Evolutionary conservation across 2,797 vertebrate species (phyloP).

Genomic region (Cryptoprocta ferox): DNA sequence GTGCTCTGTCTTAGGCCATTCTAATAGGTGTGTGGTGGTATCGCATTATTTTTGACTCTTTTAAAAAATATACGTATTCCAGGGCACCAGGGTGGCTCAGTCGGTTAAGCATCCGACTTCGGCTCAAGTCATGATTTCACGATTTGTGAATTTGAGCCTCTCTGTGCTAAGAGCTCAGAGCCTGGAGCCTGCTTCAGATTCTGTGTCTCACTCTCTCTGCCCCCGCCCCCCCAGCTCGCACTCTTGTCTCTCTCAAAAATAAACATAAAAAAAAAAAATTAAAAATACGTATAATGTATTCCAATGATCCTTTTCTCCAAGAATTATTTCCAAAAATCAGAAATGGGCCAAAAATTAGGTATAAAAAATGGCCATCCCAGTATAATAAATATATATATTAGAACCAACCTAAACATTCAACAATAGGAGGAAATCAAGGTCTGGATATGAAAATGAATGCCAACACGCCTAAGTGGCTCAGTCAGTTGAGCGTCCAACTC

Average conservation of each 20-base stretch:
- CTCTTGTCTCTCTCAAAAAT: too few species aligned
- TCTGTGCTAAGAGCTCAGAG: too few species aligned
- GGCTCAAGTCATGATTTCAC: too few species aligned
- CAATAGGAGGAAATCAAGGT: background rate
- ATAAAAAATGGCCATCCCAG: background rate
- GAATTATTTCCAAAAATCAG: constrained; percentile 7
- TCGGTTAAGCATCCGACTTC: too few species aligned
- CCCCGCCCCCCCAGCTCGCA: too few species aligned
- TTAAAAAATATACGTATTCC: background rate
- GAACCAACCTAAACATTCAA: background rate
- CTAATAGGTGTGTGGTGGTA: accelerated
- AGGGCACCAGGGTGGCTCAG: background rate
- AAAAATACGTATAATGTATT: background rate
- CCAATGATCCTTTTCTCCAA: background rate
- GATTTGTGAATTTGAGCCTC: too few species aligned
- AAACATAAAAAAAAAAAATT: too few species aligned
- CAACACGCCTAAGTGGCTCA: too few species aligned
- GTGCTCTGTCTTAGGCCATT: background rate
- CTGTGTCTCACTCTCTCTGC: too few species aligned
- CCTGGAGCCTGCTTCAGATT: too few species aligned
- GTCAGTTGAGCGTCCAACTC: too few species aligned
- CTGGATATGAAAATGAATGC: background rate
- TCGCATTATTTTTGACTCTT: background rate
- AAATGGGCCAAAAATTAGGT: background rate
- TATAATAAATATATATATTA: background rate